A percentile compares a stretch with the other conserved stretches of the same genome.
phyloP scores from a whole-genome alignment of 2,797 vertebrate species.

The Chaetophractus vellerosus region DNA sequence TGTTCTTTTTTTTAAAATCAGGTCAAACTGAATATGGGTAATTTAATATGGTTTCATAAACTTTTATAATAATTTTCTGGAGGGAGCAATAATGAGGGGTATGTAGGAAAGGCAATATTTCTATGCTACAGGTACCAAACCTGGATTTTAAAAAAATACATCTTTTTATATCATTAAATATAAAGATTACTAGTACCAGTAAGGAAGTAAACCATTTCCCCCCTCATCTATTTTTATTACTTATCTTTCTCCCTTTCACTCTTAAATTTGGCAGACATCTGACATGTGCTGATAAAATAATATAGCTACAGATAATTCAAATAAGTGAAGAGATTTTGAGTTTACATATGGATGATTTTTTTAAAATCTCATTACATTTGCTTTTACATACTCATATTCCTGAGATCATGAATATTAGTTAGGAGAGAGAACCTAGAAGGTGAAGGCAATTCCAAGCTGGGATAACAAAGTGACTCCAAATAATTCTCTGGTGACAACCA shows the following conservation, averaged over 20 bases:
- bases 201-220: not conserved
- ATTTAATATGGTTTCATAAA: constrained; percentile 51
- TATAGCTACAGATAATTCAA: not conserved
- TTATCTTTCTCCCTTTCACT: constrained; percentile 44
- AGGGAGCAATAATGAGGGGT: constrained; percentile 46
- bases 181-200: not conserved
- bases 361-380: not conserved
- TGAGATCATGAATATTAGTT: not conserved
- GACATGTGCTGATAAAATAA: not conserved
- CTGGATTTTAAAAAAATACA: constrained; percentile 37
- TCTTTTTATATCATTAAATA: constrained; percentile 21
- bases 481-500: not conserved
- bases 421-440: not conserved
- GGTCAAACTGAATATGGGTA: not conserved
- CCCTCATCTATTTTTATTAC: not conserved
- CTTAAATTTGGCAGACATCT: constrained; percentile 45
- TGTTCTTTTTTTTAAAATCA: not conserved
- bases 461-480: not conserved
- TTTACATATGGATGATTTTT: not conserved
- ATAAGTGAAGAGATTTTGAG: not conserved
- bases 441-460: not conserved
- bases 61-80: constrained; percentile 19
- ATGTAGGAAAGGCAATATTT: constrained; percentile 29
- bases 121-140: not conserved
- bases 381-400: not conserved